Percentiles rank a stretch among this genome's conserved stretches.
Evolutionary conservation across 2,888 invertebrate species (phyloP).

Genomic region (Lasioglossum figueresi): DNA sequence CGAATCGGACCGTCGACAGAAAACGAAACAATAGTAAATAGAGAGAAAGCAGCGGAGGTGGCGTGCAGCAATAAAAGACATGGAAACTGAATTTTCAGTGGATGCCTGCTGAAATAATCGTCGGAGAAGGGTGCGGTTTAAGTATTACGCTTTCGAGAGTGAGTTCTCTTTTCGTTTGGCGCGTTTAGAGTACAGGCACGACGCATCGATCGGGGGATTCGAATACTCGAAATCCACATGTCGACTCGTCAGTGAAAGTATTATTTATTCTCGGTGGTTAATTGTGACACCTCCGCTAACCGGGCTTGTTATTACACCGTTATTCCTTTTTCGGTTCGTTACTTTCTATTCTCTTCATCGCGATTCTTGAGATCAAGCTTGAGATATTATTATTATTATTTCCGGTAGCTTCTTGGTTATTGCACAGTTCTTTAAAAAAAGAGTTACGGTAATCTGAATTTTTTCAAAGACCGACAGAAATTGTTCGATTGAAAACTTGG

Average conservation of each 20-base stretch:
- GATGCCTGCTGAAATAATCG: conserved; percentile 17
- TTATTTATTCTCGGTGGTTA: neutral
- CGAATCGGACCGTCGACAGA: neutral
- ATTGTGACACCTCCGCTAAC: neutral
- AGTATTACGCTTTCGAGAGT: conserved; percentile 56
- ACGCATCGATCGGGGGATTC: neutral
- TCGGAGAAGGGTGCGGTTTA: conserved; percentile 40
- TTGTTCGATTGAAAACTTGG: neutral
- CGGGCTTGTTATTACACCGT: neutral
- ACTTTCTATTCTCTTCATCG: neutral
- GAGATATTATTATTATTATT: neutral
- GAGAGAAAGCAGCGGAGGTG: conserved; percentile 47
- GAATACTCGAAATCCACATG: neutral
- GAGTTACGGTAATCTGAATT: neutral
- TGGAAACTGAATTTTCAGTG: conserved; percentile 42
- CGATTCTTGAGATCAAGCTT: neutral
- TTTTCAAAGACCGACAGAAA: neutral
- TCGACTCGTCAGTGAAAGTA: neutral
- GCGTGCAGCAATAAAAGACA: conserved; percentile 40
- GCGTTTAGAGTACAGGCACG: neutral
- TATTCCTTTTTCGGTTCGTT: neutral
- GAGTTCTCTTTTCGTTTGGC: conserved; percentile 12
- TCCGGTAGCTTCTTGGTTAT: too few relatives aligned
- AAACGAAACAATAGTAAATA: conserved; percentile 37
- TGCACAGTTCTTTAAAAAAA: too few relatives aligned